Percentiles rank a stretch among this genome's conserved stretches.
Evolutionary conservation across 2,113 vertebrate genomes (phyloP).

Genomic region (Vidua macroura): DNA sequence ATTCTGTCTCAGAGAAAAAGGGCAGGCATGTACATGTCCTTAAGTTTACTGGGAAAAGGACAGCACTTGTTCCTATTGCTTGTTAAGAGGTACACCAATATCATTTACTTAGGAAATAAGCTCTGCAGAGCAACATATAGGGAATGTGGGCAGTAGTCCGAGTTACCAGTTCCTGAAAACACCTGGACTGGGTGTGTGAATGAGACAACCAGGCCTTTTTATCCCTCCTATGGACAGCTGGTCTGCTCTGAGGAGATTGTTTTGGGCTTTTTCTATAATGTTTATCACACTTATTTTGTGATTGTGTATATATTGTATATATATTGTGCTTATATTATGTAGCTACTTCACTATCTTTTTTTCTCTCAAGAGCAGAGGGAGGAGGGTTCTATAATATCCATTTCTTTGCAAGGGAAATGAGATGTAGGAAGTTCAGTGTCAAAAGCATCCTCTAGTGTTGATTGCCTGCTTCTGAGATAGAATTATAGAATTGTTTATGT

Average conservation of each 20-base stretch:
- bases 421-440: not conserved
- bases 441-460: not conserved
- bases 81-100: not conserved
- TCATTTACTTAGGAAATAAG: not conserved
- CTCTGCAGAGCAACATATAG: not conserved
- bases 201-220: not conserved
- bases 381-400: not conserved
- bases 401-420: not conserved
- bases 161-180: not conserved
- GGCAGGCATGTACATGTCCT: not conserved
- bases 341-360: not conserved
- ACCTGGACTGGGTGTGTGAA: not conserved
- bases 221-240: not conserved
- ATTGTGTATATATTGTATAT: not conserved
- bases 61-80: not conserved
- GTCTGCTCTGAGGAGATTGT: not conserved
- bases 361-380: not conserved
- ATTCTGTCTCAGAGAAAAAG: not conserved
- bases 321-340: not conserved
- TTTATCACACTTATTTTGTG: not conserved
- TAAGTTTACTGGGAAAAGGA: not conserved
- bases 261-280: not conserved
- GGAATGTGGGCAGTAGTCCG: not conserved
- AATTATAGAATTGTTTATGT: not conserved
- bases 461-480: not conserved